Conservation (phyloP, 2,113 vertebrate genomes). For the Ciconia boyciana region DNA sequence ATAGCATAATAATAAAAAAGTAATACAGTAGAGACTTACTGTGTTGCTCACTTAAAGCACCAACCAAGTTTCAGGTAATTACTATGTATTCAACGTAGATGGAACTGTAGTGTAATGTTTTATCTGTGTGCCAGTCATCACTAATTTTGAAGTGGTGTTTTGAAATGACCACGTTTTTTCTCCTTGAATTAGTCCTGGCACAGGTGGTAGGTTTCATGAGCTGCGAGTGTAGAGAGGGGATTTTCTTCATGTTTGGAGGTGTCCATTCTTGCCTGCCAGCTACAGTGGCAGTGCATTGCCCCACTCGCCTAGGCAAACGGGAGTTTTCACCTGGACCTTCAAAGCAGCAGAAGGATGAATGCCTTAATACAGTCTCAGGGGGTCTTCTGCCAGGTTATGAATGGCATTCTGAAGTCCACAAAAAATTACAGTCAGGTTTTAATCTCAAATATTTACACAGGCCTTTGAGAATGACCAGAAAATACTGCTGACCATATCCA, state of each 20-base stretch:
- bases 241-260: background rate
- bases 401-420: background rate
- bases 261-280: background rate
- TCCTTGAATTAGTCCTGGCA: background rate
- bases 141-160: background rate
- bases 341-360: background rate
- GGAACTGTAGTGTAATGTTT: background rate
- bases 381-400: background rate
- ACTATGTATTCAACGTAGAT: background rate
- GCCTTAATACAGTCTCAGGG: background rate
- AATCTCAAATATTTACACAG: background rate
- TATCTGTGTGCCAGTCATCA: background rate
- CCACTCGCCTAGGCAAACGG: background rate
- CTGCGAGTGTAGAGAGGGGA: background rate
- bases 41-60: background rate
- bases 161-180: background rate
- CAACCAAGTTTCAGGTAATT: background rate
- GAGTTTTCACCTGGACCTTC: background rate
- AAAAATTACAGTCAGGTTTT: background rate
- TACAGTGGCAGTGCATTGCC: rapidly evolving
- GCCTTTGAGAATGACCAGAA: background rate
- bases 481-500: background rate
- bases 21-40: background rate
- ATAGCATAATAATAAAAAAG: background rate
- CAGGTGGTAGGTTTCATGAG: background rate